These are phyloP conservation scores for Philereme vetulata DNA, from an alignment of 2,888 invertebrate species.

Conservation along the genomic window DNA sequence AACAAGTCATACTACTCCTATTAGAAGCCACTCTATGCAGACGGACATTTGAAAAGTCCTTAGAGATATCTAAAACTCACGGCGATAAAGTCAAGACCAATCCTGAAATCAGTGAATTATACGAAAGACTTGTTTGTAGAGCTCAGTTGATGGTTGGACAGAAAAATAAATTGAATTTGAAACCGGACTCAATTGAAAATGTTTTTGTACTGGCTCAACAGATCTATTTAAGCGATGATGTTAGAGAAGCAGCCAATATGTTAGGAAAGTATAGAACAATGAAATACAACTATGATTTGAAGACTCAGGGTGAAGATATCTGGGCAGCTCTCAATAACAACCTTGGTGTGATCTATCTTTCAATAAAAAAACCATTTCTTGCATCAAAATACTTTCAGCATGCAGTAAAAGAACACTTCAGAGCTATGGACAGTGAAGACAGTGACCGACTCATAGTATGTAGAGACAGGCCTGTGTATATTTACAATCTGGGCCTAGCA, in stretches of 20 bases:
- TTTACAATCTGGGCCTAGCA: constrained; percentile 93
- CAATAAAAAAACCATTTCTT: constrained; percentile 91
- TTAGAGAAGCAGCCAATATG: constrained; percentile 68
- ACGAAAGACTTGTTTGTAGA: constrained; percentile 69
- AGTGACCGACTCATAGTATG: constrained; percentile 70
- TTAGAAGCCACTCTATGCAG: constrained; percentile 75
- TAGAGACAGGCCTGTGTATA: constrained; percentile 84
- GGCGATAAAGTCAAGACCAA: constrained; percentile 64
- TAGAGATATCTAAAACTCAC: constrained; percentile 67
- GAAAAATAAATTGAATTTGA: constrained; percentile 59
- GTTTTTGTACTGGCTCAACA: constrained; percentile 75
- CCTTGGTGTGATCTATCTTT: constrained; percentile 91
- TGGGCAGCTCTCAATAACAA: constrained; percentile 89
- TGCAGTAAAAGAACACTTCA: constrained; percentile 89
- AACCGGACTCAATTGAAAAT: constrained; percentile 74
- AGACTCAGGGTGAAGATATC: constrained; percentile 75
- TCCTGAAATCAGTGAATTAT: constrained; percentile 62
- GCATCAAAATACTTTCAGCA: constrained; percentile 91
- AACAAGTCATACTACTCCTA: constrained; percentile 66
- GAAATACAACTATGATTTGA: constrained; percentile 68
- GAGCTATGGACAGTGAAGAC: constrained; percentile 71
- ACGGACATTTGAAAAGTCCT: constrained; percentile 70
- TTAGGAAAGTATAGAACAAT: constrained; percentile 68
- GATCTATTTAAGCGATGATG: constrained; percentile 72
- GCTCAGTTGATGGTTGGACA: constrained; percentile 69